Conservation (phyloP, 1,140 invertebrate species). For the Drosophila rhopaloa region DNA sequence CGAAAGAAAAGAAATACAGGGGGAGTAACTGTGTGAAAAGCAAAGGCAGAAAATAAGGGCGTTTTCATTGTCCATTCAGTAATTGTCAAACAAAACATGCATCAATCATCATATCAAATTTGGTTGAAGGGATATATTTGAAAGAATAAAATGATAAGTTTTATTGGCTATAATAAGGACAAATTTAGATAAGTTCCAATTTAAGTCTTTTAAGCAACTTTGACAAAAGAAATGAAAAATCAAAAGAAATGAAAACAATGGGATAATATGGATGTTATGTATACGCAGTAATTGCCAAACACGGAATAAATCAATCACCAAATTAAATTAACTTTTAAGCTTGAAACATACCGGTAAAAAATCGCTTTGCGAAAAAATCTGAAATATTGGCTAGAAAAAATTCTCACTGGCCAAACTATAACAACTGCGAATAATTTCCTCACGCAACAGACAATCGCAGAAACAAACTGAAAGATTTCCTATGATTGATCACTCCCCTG, state of each 20-base stretch:
- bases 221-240: no score
- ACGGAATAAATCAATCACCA: background rate
- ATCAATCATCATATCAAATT: constrained; percentile 34
- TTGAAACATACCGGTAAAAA: no score
- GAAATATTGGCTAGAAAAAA: constrained; percentile 1
- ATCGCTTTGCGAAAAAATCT: no score
- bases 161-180: background rate
- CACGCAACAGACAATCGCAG: constrained; percentile 23
- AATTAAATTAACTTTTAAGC: background rate
- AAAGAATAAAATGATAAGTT: background rate
- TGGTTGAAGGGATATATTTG: background rate
- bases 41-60: constrained; percentile 34
- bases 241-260: no score
- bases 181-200: no score
- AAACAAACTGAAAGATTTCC: constrained; percentile 26
- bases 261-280: no score
- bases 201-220: no score
- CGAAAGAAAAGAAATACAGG: constrained; percentile 9
- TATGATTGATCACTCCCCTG: constrained; percentile 80
- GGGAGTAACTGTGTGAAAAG: constrained; percentile 11
- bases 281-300: background rate
- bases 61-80: constrained; percentile 35
- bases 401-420: constrained; percentile 61
- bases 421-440: constrained; percentile 66
- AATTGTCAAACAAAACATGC: constrained; percentile 42